Evolutionary conservation across 2,113 vertebrate genomes (phyloP).

Genomic region (Enhydra lutris): DNA sequence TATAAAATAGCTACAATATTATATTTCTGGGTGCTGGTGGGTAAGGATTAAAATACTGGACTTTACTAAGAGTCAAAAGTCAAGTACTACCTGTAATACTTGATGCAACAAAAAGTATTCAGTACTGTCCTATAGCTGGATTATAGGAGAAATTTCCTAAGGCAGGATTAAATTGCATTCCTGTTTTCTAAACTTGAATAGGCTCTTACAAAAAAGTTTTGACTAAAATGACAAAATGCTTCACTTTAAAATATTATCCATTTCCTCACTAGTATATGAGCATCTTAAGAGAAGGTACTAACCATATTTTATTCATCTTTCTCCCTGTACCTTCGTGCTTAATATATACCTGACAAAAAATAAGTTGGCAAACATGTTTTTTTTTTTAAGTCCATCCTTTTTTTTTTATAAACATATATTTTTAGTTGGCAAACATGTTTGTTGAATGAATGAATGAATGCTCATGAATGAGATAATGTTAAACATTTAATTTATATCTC

Average conservation of each 20-base stretch:
- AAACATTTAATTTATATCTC: constrained; percentile 22
- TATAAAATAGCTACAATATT: not conserved
- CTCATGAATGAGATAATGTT: not conserved
- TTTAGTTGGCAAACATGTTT: not conserved
- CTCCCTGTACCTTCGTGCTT: not conserved
- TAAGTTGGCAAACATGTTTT: not conserved
- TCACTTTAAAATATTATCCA: constrained; percentile 30
- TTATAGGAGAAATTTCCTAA: not conserved
- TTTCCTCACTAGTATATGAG: not conserved
- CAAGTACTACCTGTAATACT: not conserved
- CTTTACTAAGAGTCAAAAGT: not conserved
- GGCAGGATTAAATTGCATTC: not conserved
- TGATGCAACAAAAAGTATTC: not conserved
- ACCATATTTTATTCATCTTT: not conserved
- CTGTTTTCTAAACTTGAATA: constrained; percentile 13
- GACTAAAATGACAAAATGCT: not conserved
- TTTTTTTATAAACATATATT: too few species aligned
- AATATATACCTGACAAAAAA: not conserved
- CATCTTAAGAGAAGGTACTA: not conserved
- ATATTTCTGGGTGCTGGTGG: not conserved
- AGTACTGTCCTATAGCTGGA: not conserved
- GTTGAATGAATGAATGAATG: not conserved
- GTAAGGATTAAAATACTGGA: not conserved
- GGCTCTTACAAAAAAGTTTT: not conserved
- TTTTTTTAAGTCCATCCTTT: too few species aligned